phyloP scores from a whole-genome alignment of 2,113 vertebrate species.

The Nicator chloris region DNA sequence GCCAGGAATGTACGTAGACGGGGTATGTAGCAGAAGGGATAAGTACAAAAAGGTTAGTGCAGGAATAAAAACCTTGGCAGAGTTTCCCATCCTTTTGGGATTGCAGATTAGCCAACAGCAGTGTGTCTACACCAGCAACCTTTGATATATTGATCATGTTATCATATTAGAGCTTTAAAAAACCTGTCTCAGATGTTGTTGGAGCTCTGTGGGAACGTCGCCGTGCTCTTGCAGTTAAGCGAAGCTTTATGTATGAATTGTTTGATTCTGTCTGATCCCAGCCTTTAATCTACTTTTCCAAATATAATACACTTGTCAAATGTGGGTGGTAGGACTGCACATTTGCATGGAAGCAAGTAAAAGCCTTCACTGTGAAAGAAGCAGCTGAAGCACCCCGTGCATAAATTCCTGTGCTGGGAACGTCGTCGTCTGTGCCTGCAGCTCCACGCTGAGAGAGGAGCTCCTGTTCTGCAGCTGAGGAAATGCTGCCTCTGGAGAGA shows the following conservation, averaged over 20 bases:
- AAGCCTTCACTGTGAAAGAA: background rate
- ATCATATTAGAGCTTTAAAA: background rate
- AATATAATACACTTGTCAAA: background rate
- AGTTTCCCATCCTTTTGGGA: background rate
- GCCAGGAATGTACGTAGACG: background rate
- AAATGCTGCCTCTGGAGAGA: background rate
- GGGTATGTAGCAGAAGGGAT: background rate
- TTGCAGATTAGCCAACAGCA: background rate
- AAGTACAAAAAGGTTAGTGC: background rate
- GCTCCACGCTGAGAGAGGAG: background rate
- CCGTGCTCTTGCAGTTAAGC: background rate
- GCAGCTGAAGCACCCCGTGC: background rate
- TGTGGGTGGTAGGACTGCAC: background rate
- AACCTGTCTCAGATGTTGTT: background rate
- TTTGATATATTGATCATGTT: background rate
- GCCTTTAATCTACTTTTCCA: constrained; percentile 37
- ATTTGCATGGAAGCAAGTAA: constrained; percentile 14
- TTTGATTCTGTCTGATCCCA: constrained; percentile 24
- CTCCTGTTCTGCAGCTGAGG: background rate
- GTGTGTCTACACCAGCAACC: background rate
- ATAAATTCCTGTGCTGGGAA: background rate
- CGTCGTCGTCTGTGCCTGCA: background rate
- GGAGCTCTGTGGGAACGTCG: background rate
- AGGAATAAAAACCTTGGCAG: background rate
- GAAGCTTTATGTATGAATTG: background rate